phyloP scores from a whole-genome alignment of 2,797 vertebrate genomes.

The Girardinus metallicus region DNA sequence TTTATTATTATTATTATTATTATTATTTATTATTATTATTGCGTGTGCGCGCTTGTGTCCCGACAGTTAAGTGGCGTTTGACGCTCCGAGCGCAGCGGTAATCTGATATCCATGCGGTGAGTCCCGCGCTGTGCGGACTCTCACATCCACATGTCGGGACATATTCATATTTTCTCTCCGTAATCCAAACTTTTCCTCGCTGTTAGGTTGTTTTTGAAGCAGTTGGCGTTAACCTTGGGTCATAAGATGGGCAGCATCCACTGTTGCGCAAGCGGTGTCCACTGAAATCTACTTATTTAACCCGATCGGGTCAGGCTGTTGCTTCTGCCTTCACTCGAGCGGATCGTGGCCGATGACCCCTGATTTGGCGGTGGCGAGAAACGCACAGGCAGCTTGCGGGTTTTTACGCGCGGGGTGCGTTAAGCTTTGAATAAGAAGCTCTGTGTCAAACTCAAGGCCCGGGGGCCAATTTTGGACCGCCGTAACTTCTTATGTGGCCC shows the following conservation, averaged over 20 bases:
- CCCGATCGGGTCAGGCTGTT: slow-evolving; percentile 7
- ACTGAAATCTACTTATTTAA: slow-evolving; percentile 25
- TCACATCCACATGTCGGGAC: background rate
- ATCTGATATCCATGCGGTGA: slow-evolving; percentile 26
- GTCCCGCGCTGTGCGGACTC: slow-evolving; percentile 27
- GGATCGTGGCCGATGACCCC: slow-evolving; percentile 48
- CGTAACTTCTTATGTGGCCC: background rate
- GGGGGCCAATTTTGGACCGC: too few species aligned
- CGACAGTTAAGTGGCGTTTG: slow-evolving; percentile 32
- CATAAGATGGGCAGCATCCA: slow-evolving; percentile 32
- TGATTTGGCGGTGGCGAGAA: slow-evolving; percentile 37
- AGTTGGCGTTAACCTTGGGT: slow-evolving; percentile 60
- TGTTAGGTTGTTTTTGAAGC: background rate
- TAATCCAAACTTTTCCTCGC: slow-evolving; percentile 39
- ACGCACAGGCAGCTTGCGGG: slow-evolving; percentile 71
- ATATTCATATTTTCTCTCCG: background rate
- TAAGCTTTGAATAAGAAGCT: slow-evolving; percentile 65
- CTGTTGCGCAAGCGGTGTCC: slow-evolving; percentile 47
- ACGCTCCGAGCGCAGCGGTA: slow-evolving; percentile 34
- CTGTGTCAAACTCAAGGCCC: too few species aligned
- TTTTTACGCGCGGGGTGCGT: slow-evolving; percentile 52
- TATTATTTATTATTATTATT: too few species aligned
- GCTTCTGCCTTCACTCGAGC: background rate
- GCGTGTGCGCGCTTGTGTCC: background rate
- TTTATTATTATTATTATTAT: too few species aligned